Base-by-base conservation (phyloP, 2,113 vertebrate species). In the Onychostoma macrolepis region DNA sequence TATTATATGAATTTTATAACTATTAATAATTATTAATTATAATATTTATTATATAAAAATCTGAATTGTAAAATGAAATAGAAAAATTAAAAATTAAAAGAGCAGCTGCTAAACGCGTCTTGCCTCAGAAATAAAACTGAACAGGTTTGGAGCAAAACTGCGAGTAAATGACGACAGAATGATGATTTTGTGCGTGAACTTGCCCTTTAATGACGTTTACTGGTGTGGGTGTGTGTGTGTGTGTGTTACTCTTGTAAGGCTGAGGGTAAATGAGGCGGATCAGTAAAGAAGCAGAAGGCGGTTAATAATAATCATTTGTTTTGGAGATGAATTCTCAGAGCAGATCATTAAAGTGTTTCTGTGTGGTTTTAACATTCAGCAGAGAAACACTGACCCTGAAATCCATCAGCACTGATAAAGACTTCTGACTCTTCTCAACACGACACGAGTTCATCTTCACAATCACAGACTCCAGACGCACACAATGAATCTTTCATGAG, bases 171-270 rank as follows among this genome's bases (percentile, higher is more conserved):
- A 65, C 1, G n/a, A 26, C 26, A 28, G 61, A 28, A 63, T 15
- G 63, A 15, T 67, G 13, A 24, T 24, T 53, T 53, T 21, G 53
- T 21, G 19, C 17, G 1, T 13, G 45, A 45, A 45, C 45, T 13
- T 45, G 45, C 12, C 11, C 2, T 63, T 12, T 12, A 63, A 28
- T 30, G 63, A 30, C 26, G 63, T 61, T 17, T 89, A 91, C 92
- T 89, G 91, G 95, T 94, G 93, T 94, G 93, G n/a, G n/a, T n/a
- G n/a, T n/a, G n/a, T n/a, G n/a, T n/a, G n/a, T n/a, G n/a, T n/a
- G n/a, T 45, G 41, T 19, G 74, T 19, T 30, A 6, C 26, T 65
- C 63, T 15, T 26, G 4, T 6, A n/a, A 56, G 26, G n/a, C 4
- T 63, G 17, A 56, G 53, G 0, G 7, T n/a, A 58, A 28, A 65